Evolutionary conservation across 2,113 vertebrate species (phyloP), one percentile per base, ranked within the genome.

Genomic region (Calcarius ornatus): DNA sequence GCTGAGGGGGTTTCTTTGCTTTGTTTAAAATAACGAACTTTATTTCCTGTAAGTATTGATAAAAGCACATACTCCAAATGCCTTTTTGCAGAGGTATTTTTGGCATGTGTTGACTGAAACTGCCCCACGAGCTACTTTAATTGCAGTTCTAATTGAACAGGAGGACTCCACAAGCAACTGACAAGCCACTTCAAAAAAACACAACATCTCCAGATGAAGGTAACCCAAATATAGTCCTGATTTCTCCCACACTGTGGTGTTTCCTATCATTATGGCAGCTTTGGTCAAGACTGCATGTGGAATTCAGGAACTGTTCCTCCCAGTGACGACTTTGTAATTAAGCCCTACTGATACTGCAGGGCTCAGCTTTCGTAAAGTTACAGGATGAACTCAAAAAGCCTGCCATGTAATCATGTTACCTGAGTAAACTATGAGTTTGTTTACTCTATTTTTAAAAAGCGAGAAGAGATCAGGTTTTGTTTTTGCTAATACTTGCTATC

Each of bases 331-430:
- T 66, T 43, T 92, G 88, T 82, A 92, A 95, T 24, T 71, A 97
- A 95, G 69, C 53, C 71, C 72, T 56, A 48, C 85, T 77, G 81
- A 75, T 48, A 81, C 22, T 28, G 63, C 81, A 68, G 66, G 60
- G 88, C 77, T 94, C 60, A 69, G 50, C 80, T 94, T 94, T 77
- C 33, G 0, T 40, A 47, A 85, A 81, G 66, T 91, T 94, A 73
- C 88, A 90, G 84, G 93, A 87, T 75, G 94, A 94, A 88, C 80
- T 61, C 37, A 85, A 84, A 89, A 94, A 92, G 61, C 83, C 89
- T 75, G 38, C 19, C 37, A 72, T 17, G n/a, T n/a, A 51, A 88
- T 72, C 72, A 15, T 61, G 45, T 76, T 88, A 94, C 68, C 3
- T 85, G 87, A 94, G 81, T 54, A 64, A 90, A 90, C 69, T 68